phyloP scores from a whole-genome alignment of 1,140 invertebrate genomes.

The Cydia splendana region DNA sequence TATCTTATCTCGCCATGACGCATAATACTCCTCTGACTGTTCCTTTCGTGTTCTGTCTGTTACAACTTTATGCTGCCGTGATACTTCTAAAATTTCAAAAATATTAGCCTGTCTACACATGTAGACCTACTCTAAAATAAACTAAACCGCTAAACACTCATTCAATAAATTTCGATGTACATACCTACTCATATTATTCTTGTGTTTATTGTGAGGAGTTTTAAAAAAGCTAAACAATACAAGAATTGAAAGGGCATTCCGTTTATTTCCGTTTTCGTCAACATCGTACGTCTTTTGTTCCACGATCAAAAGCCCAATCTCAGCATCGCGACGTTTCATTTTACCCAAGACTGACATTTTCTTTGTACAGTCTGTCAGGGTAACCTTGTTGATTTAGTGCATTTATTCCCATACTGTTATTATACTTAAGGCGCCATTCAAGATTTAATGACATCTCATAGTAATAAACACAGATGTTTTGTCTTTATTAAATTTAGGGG shows the following conservation, averaged over 20 bases:
- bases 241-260: constrained; percentile 5
- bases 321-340: constrained; percentile 1
- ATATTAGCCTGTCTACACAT: too few relatives aligned
- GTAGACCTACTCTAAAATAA: too few relatives aligned
- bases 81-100: too few relatives aligned
- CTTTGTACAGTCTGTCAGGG: not conserved
- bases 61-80: too few relatives aligned
- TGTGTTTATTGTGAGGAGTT: not conserved
- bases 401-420: not conserved
- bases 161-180: too few relatives aligned
- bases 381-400: not conserved
- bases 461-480: not conserved
- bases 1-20: too few relatives aligned
- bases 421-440: not conserved
- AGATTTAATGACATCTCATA: not conserved
- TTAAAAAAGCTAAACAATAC: not conserved
- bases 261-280: constrained; percentile 11
- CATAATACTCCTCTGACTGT: too few relatives aligned
- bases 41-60: too few relatives aligned
- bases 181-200: too few relatives aligned
- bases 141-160: too few relatives aligned
- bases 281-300: constrained; percentile 28
- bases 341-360: not conserved
- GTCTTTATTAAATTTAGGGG: too few relatives aligned
- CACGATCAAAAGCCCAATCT: constrained; percentile 16